phyloP scores from a whole-genome alignment of 53 echinoderm and acorn worm species.

The Stichopus horrens region DNA sequence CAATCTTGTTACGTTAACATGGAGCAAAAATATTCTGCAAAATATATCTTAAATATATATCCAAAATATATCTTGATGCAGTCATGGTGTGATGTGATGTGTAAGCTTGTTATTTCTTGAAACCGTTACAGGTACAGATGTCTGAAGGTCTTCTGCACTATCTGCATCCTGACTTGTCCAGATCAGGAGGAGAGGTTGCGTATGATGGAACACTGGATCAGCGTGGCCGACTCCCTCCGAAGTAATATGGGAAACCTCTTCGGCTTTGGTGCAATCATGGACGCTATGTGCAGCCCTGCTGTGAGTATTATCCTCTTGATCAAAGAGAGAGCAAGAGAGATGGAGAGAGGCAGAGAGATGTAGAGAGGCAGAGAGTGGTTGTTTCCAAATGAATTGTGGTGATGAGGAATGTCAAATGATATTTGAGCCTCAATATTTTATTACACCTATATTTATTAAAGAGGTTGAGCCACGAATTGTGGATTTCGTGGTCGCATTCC shows the following conservation, averaged over 20 bases:
- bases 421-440: no score
- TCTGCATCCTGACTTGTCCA: constrained; percentile 71
- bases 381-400: no score
- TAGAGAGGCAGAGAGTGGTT: no score
- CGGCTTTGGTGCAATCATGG: constrained; percentile 93
- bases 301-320: background rate
- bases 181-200: constrained; percentile 76
- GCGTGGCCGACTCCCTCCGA: constrained; percentile 73
- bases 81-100: no score
- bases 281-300: constrained; percentile 68
- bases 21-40: background rate
- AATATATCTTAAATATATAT: background rate
- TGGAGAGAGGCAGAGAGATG: no score
- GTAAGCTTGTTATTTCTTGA: no score
- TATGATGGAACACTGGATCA: constrained; percentile 88
- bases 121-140: constrained; percentile 67
- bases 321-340: no score
- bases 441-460: no score
- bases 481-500: no score
- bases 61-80: no score
- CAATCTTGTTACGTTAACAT: background rate
- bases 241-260: constrained; percentile 85
- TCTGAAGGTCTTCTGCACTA: constrained; percentile 73
- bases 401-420: no score
- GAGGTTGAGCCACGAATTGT: no score